phyloP scores from a whole-genome alignment of 2,888 invertebrate genomes.

The Eilema sororculum region DNA sequence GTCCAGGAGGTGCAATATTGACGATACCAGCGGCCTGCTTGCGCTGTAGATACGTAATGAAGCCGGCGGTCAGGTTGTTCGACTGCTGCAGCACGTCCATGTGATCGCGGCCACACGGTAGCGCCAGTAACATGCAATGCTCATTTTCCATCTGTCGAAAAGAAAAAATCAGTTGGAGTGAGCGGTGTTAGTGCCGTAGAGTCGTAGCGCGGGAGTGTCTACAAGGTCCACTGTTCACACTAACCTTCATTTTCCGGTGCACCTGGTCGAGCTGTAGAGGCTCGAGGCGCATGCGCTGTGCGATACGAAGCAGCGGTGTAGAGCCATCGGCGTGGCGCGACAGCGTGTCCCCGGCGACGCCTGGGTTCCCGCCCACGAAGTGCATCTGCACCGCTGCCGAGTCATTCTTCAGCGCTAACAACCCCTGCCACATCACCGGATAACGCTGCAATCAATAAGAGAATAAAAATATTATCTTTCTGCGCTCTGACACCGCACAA shows the following conservation, averaged over 20 bases:
- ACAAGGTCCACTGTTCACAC: neutral
- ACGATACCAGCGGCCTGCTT: constrained; percentile 99
- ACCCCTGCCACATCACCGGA: constrained; percentile 99
- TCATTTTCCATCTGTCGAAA: constrained; percentile 94
- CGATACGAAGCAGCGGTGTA: constrained; percentile 95
- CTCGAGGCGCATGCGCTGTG: constrained; percentile 99
- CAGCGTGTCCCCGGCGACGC: constrained; percentile 95
- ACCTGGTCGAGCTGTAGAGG: constrained; percentile 98
- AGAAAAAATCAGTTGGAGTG: neutral
- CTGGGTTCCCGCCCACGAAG: constrained; percentile 97
- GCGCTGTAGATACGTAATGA: constrained; percentile 98
- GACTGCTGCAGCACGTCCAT: constrained; percentile 97
- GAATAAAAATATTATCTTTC: neutral
- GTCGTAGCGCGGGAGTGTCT: neutral
- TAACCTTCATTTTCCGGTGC: constrained; percentile 97
- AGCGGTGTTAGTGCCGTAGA: neutral
- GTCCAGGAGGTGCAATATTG: constrained; percentile 96
- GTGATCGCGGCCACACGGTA: constrained; percentile 98
- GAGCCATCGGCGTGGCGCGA: constrained; percentile 94
- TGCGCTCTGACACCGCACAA: neutral
- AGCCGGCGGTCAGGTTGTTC: constrained; percentile 95
- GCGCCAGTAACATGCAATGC: constrained; percentile 97
- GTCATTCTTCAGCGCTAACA: constrained; percentile 98
- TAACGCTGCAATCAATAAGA: constrained; percentile 89
- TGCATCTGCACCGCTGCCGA: constrained; percentile 99